Base-by-base conservation (phyloP, 2,113 vertebrate genomes). In the Athene noctua region DNA sequence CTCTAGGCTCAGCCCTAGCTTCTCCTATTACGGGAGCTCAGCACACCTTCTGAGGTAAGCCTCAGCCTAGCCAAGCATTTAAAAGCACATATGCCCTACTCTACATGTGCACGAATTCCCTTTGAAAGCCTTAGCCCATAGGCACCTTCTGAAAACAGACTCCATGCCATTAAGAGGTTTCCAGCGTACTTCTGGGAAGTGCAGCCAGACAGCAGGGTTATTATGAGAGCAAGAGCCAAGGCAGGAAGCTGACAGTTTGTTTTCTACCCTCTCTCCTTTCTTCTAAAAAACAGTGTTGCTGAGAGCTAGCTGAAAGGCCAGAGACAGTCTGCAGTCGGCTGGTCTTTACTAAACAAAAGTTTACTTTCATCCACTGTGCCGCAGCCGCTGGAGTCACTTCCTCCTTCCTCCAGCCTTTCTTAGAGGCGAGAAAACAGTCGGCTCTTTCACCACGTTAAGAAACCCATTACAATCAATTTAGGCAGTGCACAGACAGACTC, bases 361-460 rank as follows among this genome's bases (percentile, higher is more conserved):
- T 87, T 92, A 97, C 95, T 97, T 98, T 97, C 98, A 99, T 98
- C 91, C 75, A 96, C 98, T 97, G 91, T 15, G 96, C 98, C 93
- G 97, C 98, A 97, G 98, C 98, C 97, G 96, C 98, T 95, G 98
- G 98, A 98, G 97, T 98, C 98, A 91, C 98, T 99, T 98, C 98
- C 98, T 98, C 97, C 98, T 95, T 61, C 90, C 94, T 94, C 36
- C 22, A 40, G 93, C 96, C 83, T 97, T 99, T 98, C 98, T 96
- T 98, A 62, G 96, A 99, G 99, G 99, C 98, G 99, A 99, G 99
- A 99, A 99, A 98, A 99, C 99, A 99, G 99, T 98, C 98, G 96
- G 98, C 98, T 98, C 99, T 98, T 95, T 98, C 98, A 98, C 97
- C 94, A 95, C 97, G 97, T 98, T 98, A 94, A 98, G 98, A 98